These are phyloP conservation scores for Meteorus sp. DNA, from an alignment of 1,140 invertebrate species.

Conservation along the genomic window DNA sequence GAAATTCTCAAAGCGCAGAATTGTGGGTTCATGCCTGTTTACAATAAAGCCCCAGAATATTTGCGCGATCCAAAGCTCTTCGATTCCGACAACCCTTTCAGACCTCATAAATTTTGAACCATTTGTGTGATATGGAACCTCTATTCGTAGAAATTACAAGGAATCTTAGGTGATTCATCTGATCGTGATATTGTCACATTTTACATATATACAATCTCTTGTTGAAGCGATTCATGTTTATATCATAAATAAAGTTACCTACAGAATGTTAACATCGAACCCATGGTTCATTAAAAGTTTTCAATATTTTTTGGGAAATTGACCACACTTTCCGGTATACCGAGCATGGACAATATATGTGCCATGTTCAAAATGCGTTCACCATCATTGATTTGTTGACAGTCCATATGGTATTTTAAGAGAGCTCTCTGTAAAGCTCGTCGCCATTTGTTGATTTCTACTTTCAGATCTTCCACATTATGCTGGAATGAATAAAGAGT, in stretches of 20 bases:
- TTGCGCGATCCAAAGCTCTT: conserved; percentile 84
- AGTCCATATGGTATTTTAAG: conserved; percentile 20
- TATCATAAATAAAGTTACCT: too few relatives aligned
- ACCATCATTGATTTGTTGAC: conserved; percentile 8
- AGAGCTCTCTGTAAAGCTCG: conserved; percentile 22
- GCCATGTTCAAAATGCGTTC: conserved; percentile 9
- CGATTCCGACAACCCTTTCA: conserved; percentile 78
- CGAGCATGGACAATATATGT: conserved; percentile 18
- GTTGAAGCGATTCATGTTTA: too few relatives aligned
- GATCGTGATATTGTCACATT: too few relatives aligned
- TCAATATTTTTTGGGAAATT: conserved; percentile 15
- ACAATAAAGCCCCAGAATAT: conserved; percentile 76
- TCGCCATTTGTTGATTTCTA: conserved; percentile 23
- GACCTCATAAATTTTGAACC: conserved; percentile 79
- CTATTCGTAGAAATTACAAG: too few relatives aligned
- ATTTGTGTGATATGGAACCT: too few relatives aligned
- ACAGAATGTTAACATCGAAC: too few relatives aligned
- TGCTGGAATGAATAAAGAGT: conserved; percentile 6
- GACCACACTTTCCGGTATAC: conserved; percentile 21
- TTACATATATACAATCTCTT: background rate
- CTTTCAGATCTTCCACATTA: conserved; percentile 23
- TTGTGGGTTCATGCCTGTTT: conserved; percentile 60
- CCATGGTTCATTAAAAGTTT: conserved; percentile 1
- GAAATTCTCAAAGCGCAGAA: conserved; percentile 75
- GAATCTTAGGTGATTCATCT: too few relatives aligned